Conservation (phyloP, 2,888 invertebrate species). For the Heliconius hortense region DNA sequence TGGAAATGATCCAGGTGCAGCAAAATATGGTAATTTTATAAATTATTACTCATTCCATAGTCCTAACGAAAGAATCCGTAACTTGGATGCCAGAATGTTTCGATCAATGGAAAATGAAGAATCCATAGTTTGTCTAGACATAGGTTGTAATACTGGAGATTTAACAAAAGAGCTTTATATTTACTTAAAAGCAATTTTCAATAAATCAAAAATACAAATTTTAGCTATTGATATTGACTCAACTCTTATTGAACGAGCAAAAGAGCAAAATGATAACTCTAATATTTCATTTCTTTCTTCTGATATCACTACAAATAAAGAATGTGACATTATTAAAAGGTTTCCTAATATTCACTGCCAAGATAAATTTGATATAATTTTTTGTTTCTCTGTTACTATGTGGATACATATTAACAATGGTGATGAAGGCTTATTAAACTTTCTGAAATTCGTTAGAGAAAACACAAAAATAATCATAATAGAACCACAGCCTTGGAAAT, state of each 20-base stretch:
- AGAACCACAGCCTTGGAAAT: constrained; percentile 94
- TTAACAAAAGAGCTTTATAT: constrained; percentile 83
- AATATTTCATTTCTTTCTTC: constrained; percentile 81
- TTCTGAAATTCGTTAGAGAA: constrained; percentile 82
- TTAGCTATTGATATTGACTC: constrained; percentile 90
- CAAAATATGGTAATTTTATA: constrained; percentile 91
- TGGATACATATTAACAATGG: constrained; percentile 95
- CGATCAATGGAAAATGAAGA: constrained; percentile 48
- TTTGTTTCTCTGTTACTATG: constrained; percentile 93
- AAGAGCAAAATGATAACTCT: constrained; percentile 68
- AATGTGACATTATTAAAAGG: constrained; percentile 61
- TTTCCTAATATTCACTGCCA: constrained; percentile 73
- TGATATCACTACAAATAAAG: constrained; percentile 81
- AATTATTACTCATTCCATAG: constrained; percentile 93
- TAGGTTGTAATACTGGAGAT: constrained; percentile 91
- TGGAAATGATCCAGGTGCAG: constrained; percentile 88
- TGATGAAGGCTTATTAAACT: constrained; percentile 85
- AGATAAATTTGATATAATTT: constrained; percentile 84
- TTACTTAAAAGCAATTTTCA: constrained; percentile 72
- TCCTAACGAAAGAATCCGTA: constrained; percentile 84
- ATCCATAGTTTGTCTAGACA: constrained; percentile 82
- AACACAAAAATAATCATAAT: constrained; percentile 84
- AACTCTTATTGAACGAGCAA: constrained; percentile 85
- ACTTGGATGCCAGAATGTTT: constrained; percentile 77
- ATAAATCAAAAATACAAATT: constrained; percentile 64